Evolutionary conservation across 2,888 invertebrate genomes (phyloP).

Genomic region (Elmis aenea): DNA sequence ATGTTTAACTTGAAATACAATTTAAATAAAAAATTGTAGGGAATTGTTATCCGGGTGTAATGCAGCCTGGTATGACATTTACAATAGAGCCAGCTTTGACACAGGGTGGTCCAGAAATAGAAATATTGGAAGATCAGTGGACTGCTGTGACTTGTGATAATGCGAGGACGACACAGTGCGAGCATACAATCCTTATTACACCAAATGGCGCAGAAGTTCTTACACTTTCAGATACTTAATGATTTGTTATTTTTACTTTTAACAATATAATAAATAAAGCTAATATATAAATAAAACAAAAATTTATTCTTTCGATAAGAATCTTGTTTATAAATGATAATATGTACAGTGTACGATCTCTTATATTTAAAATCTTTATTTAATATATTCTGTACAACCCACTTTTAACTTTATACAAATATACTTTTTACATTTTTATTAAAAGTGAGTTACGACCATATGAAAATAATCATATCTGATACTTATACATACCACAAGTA

Average conservation of each 20-base stretch:
- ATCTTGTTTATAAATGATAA: constrained; percentile 19
- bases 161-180: constrained; percentile 82
- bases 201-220: constrained; percentile 72
- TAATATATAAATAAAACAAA: constrained; percentile 2
- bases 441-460: constrained; percentile 25
- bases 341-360: constrained; percentile 16
- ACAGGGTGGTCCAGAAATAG: constrained; percentile 64
- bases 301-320: constrained; percentile 9
- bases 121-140: constrained; percentile 84
- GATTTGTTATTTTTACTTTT: too few relatives aligned
- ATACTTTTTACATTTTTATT: constrained; percentile 10
- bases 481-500: constrained; percentile 25
- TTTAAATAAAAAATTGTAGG: too few relatives aligned
- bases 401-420: constrained; percentile 21
- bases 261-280: too few relatives aligned
- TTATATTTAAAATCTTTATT: constrained; percentile 15
- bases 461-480: constrained; percentile 42
- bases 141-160: constrained; percentile 81
- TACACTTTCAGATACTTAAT: too few relatives aligned
- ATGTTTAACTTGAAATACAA: too few relatives aligned
- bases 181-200: constrained; percentile 87
- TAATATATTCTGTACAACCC: constrained; percentile 25
- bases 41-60: constrained; percentile 62
- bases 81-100: constrained; percentile 89
- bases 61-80: constrained; percentile 89